Conservation (phyloP, 2,888 invertebrate species). For the Standfussiana lucernea region DNA sequence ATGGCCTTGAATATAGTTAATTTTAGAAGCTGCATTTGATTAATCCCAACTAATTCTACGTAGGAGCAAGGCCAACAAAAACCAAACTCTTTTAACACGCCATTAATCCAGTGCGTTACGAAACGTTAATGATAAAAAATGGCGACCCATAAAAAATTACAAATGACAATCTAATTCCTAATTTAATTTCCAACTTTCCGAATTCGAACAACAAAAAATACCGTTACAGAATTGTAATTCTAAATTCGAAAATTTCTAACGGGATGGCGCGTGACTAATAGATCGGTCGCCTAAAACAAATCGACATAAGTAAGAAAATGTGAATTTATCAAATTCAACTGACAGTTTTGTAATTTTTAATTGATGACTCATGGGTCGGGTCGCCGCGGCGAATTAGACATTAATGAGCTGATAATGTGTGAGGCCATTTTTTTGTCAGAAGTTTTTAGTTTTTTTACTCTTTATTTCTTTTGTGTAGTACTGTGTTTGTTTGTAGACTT, state of each 20-base stretch:
- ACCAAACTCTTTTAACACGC: neutral
- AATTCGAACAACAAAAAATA: constrained; percentile 63
- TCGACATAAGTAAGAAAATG: constrained; percentile 74
- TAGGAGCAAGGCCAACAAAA: neutral
- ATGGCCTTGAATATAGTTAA: constrained; percentile 18
- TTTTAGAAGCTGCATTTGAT: constrained; percentile 21
- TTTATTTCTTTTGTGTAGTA: constrained; percentile 51
- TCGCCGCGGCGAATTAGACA: constrained; percentile 83
- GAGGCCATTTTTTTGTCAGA: constrained; percentile 76
- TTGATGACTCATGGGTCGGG: constrained; percentile 78
- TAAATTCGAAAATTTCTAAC: constrained; percentile 74
- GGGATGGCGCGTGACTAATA: constrained; percentile 79
- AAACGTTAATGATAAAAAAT: constrained; percentile 52
- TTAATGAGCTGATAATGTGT: constrained; percentile 85
- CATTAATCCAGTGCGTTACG: constrained; percentile 36
- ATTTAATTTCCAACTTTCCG: constrained; percentile 57
- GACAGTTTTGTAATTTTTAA: constrained; percentile 84
- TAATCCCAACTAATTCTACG: neutral
- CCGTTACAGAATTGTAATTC: constrained; percentile 63
- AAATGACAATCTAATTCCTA: constrained; percentile 61
- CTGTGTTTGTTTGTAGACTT: constrained; percentile 53
- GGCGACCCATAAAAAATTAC: constrained; percentile 51
- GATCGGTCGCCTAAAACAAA: constrained; percentile 80
- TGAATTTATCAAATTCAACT: constrained; percentile 83
- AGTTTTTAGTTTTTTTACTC: constrained; percentile 56